These are phyloP conservation scores for Drosophila ambigua DNA, from an alignment of 1,140 invertebrate species.

Conservation along the genomic window DNA sequence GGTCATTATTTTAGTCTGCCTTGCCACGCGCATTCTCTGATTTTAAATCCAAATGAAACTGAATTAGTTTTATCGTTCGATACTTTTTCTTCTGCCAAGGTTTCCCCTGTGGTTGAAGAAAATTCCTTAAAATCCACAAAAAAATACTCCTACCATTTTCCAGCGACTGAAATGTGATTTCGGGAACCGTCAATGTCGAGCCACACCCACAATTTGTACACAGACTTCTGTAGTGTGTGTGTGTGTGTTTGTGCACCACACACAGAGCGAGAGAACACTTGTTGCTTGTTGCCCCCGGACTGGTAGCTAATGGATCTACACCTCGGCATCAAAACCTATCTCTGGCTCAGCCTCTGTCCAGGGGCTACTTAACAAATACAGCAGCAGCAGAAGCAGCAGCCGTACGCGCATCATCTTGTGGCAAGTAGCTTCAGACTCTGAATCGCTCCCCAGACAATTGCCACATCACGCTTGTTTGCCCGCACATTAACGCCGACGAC, in stretches of 20 bases:
- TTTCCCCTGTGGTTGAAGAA: background rate
- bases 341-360: conserved; percentile 15
- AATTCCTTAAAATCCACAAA: background rate
- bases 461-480: conserved; percentile 79
- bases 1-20: too few relatives aligned
- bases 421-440: conserved; percentile 13
- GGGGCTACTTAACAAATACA: conserved; percentile 59
- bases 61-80: too few relatives aligned
- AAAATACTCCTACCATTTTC: conserved; percentile 9
- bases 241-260: conserved; percentile 9
- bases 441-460: conserved; percentile 72
- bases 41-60: too few relatives aligned
- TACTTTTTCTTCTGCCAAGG: too few relatives aligned
- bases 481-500: conserved; percentile 70
- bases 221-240: conserved; percentile 7
- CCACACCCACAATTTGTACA: conserved; percentile 28
- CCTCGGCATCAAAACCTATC: conserved; percentile 34
- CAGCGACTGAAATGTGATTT: conserved; percentile 1
- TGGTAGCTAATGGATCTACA: conserved; percentile 78
- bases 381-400: conserved; percentile 11
- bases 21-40: too few relatives aligned
- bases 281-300: conserved; percentile 31
- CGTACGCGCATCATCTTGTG: background rate
- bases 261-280: conserved; percentile 32
- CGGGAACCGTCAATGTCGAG: conserved; percentile 24